Conservation (phyloP, 2,888 invertebrate species). For the Plusia festucae region DNA sequence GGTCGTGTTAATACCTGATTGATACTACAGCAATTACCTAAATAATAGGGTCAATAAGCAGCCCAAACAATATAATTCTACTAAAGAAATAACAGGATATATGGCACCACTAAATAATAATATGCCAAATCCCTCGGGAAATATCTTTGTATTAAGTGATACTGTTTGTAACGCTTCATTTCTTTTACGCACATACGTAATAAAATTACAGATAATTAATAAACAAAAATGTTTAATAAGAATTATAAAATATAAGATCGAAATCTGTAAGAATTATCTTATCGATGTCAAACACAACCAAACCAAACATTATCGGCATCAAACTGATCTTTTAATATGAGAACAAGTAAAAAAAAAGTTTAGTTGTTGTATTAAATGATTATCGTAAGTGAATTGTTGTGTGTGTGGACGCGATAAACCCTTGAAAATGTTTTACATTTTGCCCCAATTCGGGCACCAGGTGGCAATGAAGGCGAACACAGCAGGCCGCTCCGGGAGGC, state of each 20-base stretch:
- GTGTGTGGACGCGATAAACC: background rate
- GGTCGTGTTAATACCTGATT: background rate
- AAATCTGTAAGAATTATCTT: background rate
- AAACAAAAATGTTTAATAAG: background rate
- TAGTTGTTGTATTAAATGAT: too few species aligned
- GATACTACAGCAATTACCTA: background rate
- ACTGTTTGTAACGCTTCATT: conserved; percentile 11
- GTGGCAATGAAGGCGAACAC: conserved; percentile 81
- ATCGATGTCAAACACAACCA: background rate
- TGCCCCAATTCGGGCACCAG: conserved; percentile 83
- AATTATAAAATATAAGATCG: background rate
- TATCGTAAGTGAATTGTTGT: background rate
- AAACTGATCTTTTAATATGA: too few species aligned
- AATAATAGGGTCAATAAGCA: background rate
- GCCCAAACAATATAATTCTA: conserved; percentile 15
- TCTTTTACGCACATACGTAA: background rate
- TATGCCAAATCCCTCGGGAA: conserved; percentile 35
- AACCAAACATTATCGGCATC: too few species aligned
- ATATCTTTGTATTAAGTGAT: conserved; percentile 26
- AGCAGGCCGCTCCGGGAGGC: conserved; percentile 90
- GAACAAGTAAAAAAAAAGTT: too few species aligned
- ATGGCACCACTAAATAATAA: conserved; percentile 25
- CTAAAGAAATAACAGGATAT: conserved; percentile 16
- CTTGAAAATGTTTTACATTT: conserved; percentile 66
- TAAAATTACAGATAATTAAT: background rate